Percentiles rank a stretch among this genome's conserved stretches.
Evolutionary conservation across 1,140 invertebrate genomes (phyloP).

Genomic region (Pachypsylla venusta): DNA sequence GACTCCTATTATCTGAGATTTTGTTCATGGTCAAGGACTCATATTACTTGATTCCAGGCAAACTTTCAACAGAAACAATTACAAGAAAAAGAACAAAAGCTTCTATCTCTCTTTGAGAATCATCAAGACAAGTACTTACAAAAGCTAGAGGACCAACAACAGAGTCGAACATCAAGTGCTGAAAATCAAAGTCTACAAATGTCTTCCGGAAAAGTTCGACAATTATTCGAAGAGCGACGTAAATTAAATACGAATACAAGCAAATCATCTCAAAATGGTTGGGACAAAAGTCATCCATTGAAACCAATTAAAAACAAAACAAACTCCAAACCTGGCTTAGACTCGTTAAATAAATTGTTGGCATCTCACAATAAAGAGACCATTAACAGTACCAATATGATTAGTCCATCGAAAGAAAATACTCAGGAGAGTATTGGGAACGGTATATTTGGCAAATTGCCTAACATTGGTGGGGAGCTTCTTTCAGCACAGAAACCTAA

Average conservation of each 20-base stretch:
- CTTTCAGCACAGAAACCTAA: constrained; percentile 15
- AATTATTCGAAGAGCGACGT: constrained; percentile 21
- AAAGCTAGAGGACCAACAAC: constrained; percentile 4
- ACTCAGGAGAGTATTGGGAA: not conserved
- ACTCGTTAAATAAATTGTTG: constrained; percentile 8
- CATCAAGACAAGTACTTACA: not conserved
- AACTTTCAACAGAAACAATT: constrained; percentile 7
- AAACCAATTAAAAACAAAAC: constrained; percentile 24
- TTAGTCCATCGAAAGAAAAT: not conserved
- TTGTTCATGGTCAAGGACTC: no score
- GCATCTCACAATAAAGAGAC: not conserved
- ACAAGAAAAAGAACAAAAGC: constrained; percentile 3
- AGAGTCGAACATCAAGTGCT: not conserved
- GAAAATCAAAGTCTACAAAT: constrained; percentile 8
- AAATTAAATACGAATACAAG: not conserved
- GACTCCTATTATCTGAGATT: no score
- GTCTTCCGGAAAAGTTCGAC: constrained; percentile 20
- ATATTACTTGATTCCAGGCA: no score
- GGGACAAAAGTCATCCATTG: constrained; percentile 28
- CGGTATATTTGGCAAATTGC: constrained; percentile 21
- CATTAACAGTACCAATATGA: not conserved
- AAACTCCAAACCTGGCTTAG: not conserved
- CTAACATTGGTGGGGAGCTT: constrained; percentile 20
- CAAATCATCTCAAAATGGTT: constrained; percentile 18
- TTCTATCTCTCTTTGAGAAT: not conserved